Base-by-base conservation (phyloP, 1,140 invertebrate species). In the Drosophila albomicans region DNA sequence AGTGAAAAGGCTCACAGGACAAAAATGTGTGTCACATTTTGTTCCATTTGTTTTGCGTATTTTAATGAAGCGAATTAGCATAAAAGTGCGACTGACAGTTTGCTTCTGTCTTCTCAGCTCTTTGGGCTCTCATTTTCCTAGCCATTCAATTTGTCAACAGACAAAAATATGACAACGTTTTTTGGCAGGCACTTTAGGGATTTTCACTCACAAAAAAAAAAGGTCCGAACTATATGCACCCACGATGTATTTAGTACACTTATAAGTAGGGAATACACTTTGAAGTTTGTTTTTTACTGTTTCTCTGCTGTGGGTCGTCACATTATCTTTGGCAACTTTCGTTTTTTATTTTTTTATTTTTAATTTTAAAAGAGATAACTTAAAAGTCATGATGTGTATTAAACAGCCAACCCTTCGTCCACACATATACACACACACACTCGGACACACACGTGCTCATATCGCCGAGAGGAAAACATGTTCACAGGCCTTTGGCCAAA, bases 361-460 rank as follows among this genome's bases (percentile, higher is more conserved):
- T 69, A 65, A 76, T 76, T 71, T 72, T 43, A 51, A 71, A 71
- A 76, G 70, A 88, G 81, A 88, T 84, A 89, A 85, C 85, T 88
- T 89, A 88, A 88, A 88, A 88, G 85, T 88, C 85, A 89, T 88
- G 85, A 88, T 88, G 85, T 82, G 81, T 85, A 89, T 89, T 88
- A 81, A 81, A 61, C 67, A 72, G 54, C 52, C 80, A 88, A 88
- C 85, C 85, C 85, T 79, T 81, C 51, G 68, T 43, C 46, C 45
- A 49, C 20, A 20, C 20, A 20, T 3, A 20, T 1, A 20, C 20
- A 25, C 20, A 25, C 28, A 64, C 51, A 56, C 45, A 45, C 45
- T 32, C 30, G 30, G 5, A 56, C 48, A 63, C 63, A 25, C 38
- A 28, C 41, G n/a, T 28, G 46, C 43, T 38, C 56, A 41, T 56